Percentiles rank a stretch among this genome's conserved stretches.
phyloP scores from a whole-genome alignment of 2,888 invertebrate species.

The Mellilla xanthometata region DNA sequence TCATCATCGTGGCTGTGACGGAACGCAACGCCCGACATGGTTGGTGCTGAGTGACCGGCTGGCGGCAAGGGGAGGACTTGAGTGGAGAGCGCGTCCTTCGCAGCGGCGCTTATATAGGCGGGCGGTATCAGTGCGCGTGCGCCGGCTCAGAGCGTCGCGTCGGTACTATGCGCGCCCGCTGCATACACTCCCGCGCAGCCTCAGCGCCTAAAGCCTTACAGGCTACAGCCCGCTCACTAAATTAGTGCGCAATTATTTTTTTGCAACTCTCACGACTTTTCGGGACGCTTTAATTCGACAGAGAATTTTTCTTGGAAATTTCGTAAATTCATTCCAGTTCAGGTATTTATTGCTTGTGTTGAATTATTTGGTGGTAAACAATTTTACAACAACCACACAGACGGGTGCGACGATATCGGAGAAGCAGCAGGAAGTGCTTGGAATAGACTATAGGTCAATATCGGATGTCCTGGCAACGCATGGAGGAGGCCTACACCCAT shows the following conservation, averaged over 20 bases:
- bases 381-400: too few relatives aligned
- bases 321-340: background rate
- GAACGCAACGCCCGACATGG: conserved; percentile 41
- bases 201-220: conserved; percentile 55
- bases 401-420: too few relatives aligned
- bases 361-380: too few relatives aligned
- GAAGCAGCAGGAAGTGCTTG: too few relatives aligned
- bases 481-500: too few relatives aligned
- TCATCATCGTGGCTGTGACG: conserved; percentile 40
- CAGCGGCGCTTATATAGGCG: conserved; percentile 50
- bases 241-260: conserved; percentile 32
- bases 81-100: conserved; percentile 49
- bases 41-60: conserved; percentile 6
- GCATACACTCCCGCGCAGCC: conserved; percentile 64
- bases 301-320: conserved; percentile 1
- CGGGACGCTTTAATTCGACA: background rate
- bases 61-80: conserved; percentile 22
- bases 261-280: conserved; percentile 8
- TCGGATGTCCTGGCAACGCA: too few relatives aligned
- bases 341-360: too few relatives aligned
- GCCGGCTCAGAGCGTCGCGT: conserved; percentile 59
- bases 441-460: too few relatives aligned
- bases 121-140: conserved; percentile 70
- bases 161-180: conserved; percentile 53
- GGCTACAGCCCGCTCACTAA: conserved; percentile 36